phyloP scores from a whole-genome alignment of 2,797 vertebrate genomes.

The Takifugu ocellatus region DNA sequence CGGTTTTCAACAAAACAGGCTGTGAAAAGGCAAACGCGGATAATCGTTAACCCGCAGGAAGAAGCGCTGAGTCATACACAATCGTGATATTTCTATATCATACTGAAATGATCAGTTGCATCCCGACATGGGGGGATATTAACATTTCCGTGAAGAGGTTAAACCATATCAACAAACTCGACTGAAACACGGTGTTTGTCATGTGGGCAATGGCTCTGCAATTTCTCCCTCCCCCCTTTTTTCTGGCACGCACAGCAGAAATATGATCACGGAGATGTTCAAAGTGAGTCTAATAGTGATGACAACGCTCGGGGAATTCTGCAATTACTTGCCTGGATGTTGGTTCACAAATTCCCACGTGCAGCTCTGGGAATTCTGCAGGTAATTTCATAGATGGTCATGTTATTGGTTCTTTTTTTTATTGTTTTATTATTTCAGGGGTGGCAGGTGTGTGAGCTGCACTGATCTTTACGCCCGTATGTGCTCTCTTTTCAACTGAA shows the following conservation, averaged over 20 bases:
- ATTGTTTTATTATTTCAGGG: no score
- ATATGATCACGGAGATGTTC: constrained; percentile 29
- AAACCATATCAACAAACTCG: constrained; percentile 30
- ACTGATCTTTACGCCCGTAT: no score
- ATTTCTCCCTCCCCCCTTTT: constrained; percentile 14
- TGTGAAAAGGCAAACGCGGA: neutral
- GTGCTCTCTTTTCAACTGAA: constrained; percentile 6
- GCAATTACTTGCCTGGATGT: constrained; percentile 31
- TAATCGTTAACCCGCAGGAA: neutral
- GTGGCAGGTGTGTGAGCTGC: no score
- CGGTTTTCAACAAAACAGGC: neutral
- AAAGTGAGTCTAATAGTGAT: constrained; percentile 19
- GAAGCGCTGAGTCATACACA: neutral
- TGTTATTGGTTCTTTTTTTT: constrained; percentile 41
- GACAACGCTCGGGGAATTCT: constrained; percentile 40
- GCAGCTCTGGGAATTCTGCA: constrained; percentile 37
- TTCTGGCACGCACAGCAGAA: constrained; percentile 25
- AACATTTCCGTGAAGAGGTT: constrained; percentile 21
- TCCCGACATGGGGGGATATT: constrained; percentile 1
- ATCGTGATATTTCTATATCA: constrained; percentile 8
- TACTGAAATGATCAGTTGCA: constrained; percentile 15
- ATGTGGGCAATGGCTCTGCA: constrained; percentile 17
- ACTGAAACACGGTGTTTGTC: constrained; percentile 17
- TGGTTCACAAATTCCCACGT: constrained; percentile 44
- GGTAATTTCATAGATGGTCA: constrained; percentile 27